A percentile compares a stretch with the other conserved stretches of the same genome.
These are phyloP conservation scores for Tiphia femorata DNA, from an alignment of 2,888 invertebrate species.

Conservation along the genomic window DNA sequence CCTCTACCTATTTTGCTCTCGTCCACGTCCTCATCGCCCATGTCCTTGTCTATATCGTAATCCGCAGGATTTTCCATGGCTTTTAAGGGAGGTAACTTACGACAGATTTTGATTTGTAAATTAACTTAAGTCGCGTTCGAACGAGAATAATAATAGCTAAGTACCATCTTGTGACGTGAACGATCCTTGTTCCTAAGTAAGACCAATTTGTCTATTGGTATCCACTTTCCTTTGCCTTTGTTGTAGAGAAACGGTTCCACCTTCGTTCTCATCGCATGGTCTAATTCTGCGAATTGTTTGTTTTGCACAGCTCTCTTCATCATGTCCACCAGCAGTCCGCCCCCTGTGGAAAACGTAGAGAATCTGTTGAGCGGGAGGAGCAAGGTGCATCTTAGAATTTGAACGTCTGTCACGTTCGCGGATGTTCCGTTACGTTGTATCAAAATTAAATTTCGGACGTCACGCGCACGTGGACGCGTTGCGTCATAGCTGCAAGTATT, in stretches of 20 bases:
- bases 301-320: conserved; percentile 92
- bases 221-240: conserved; percentile 90
- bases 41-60: conserved; percentile 85
- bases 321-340: conserved; percentile 92
- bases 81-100: conserved; percentile 79
- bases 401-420: no score
- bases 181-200: conserved; percentile 89
- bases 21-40: conserved; percentile 69
- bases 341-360: conserved; percentile 73
- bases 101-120: conserved; percentile 15
- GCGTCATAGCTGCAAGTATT: conserved; percentile 41
- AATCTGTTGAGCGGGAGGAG: not conserved
- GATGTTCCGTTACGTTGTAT: no score
- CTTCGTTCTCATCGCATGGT: conserved; percentile 91
- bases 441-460: conserved; percentile 28
- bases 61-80: conserved; percentile 89
- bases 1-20: conserved; percentile 60
- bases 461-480: conserved; percentile 17
- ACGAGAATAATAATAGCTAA: not conserved
- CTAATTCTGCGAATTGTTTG: conserved; percentile 91
- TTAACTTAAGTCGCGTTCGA: not conserved
- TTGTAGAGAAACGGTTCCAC: conserved; percentile 95
- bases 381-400: not conserved
- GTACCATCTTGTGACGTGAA: conserved; percentile 82
- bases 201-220: conserved; percentile 91